Base-by-base conservation (phyloP, 2,113 vertebrate species). In the Zonotrichia leucophrys region DNA sequence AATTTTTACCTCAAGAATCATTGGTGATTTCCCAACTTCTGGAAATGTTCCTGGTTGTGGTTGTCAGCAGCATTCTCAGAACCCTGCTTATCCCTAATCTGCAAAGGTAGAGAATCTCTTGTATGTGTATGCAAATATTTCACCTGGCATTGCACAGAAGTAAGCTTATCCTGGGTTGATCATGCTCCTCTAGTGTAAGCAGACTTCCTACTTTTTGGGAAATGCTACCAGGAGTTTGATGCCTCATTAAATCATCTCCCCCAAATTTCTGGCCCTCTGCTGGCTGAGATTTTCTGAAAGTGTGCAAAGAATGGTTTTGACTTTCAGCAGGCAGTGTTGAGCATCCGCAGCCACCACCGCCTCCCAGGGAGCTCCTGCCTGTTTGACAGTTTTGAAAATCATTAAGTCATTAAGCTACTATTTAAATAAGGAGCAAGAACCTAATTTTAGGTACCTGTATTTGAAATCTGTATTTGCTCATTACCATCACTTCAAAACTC, bases 381-480 rank as follows among this genome's bases (percentile, higher is more conserved):
- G 72, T 74, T 95, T 94, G 94, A 96, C 93, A 94, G 88, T 72
- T 92, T 82, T 90, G 76, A 84, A 94, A 95, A 87, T 69, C 95
- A 90, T 86, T 53, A 89, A 92, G 74, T 93, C 78, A 58, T 92
- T 95, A 96, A 96, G 83, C 23, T 90, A 70, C 76, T 75, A 81
- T 63, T 84, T 78, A 88, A 94, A 90, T 92, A 81, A 94, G 80
- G 41, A 96, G 31, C 25, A 79, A 86, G 49, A 60, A 66, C 81
- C 58, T 95, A 95, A 95, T 95, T 92, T 96, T 94, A 95, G 83
- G 50, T 88, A 64, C 31, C 47, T 92, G 30, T 56, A 35, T 81
- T 64, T 95, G 85, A 85, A 94, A 93, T 76, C 27, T 66, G 28
- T 67, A 46, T 63, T 70, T 52, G 3, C 8, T 80, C 58, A 10